phyloP scores from a whole-genome alignment of 2,113 vertebrate species.

The Dasyprocta punctata region DNA sequence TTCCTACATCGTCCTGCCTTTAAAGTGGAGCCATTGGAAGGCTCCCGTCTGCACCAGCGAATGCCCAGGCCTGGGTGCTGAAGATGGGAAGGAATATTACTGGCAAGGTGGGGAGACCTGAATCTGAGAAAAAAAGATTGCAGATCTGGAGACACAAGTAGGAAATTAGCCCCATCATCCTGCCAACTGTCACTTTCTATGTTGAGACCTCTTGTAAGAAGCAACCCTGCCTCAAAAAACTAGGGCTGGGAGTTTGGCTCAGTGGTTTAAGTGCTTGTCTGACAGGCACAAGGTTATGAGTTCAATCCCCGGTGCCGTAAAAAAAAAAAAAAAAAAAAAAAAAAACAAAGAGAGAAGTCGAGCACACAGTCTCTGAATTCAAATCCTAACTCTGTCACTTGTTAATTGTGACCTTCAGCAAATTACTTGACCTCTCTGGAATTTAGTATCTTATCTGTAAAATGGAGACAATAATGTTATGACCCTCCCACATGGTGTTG shows the following conservation, averaged over 20 bases:
- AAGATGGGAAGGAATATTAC: not conserved
- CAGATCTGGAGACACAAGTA: not conserved
- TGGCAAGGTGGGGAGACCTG: not conserved
- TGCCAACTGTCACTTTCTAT: not conserved
- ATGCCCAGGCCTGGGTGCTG: not conserved
- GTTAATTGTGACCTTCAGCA: not conserved
- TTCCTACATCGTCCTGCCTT: not conserved
- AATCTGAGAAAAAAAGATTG: not conserved
- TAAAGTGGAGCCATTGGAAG: not conserved
- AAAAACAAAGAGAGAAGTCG: too few relatives aligned
- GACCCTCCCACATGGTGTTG: not conserved
- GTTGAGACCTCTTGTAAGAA: not conserved
- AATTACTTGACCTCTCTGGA: not conserved
- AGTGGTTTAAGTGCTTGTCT: too few relatives aligned
- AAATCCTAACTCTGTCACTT: not conserved
- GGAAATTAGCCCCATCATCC: not conserved
- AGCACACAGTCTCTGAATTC: not conserved
- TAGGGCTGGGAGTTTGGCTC: too few relatives aligned
- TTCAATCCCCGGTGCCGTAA: too few relatives aligned
- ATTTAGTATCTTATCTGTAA: slow-evolving; percentile 42
- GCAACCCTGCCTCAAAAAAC: too few relatives aligned
- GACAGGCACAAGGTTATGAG: too few relatives aligned
- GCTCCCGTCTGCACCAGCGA: not conserved
- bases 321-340: too few relatives aligned
- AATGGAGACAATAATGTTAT: not conserved